A percentile compares a stretch with the other conserved stretches of the same genome.
phyloP scores from a whole-genome alignment of 2,888 invertebrate genomes.

The Idaea biselata region DNA sequence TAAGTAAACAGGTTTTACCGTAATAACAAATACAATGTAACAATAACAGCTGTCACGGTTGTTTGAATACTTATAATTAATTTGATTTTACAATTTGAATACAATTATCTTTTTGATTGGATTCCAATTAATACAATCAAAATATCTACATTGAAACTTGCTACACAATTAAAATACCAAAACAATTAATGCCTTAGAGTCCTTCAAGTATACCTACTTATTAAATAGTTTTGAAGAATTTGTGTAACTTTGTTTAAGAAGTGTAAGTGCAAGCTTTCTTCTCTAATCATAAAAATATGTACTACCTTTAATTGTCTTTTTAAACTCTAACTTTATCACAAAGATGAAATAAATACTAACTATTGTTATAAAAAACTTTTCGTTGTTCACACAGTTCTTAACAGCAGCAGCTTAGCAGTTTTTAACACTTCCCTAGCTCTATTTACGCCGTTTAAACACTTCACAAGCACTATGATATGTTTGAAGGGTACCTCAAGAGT shows the following conservation, averaged over 20 bases:
- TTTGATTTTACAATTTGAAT: neutral
- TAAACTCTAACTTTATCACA: neutral
- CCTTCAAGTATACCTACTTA: too few species aligned
- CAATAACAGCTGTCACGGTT: neutral
- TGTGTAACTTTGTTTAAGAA: neutral
- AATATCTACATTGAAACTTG: too few species aligned
- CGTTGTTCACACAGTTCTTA: neutral
- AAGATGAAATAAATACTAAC: neutral
- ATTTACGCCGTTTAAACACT: neutral
- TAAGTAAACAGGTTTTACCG: neutral
- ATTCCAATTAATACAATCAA: neutral
- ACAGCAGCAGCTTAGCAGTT: neutral
- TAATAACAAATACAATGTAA: neutral
- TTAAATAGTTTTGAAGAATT: too few species aligned
- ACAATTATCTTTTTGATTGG: neutral
- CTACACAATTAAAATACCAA: too few species aligned
- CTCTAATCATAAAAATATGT: neutral
- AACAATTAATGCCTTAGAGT: too few species aligned
- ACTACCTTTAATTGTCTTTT: neutral
- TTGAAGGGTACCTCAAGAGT: neutral
- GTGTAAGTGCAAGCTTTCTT: neutral
- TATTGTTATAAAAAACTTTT: neutral
- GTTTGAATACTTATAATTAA: neutral
- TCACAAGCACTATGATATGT: neutral
- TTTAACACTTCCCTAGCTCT: neutral